Conservation (phyloP, 64 coral and sea anemone species). For the Pachyseris speciosa region DNA sequence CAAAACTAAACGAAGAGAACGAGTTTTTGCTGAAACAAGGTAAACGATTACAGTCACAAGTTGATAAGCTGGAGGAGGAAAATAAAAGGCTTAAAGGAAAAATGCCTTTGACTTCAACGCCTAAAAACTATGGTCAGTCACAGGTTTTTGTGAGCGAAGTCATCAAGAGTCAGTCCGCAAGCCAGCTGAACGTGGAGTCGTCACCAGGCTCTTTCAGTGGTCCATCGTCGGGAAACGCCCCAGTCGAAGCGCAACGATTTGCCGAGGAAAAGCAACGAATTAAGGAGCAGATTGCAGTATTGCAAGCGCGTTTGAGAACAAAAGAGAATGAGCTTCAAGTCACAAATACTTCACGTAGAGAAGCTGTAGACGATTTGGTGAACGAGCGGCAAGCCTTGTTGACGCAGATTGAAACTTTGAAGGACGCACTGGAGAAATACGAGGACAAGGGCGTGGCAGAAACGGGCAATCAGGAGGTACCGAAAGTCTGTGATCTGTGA, state of each 20-base stretch:
- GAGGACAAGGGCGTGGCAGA: neutral
- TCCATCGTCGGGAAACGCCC: neutral
- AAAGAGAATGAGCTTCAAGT: conserved; percentile 30
- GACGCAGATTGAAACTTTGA: conserved; percentile 27
- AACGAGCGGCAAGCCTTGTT: conserved; percentile 37
- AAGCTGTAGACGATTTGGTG: conserved; percentile 36
- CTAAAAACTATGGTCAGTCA: neutral
- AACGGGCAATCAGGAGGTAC: neutral
- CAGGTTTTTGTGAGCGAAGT: neutral
- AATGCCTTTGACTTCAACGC: neutral
- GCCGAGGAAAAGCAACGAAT: conserved; percentile 72
- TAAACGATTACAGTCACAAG: conserved; percentile 68
- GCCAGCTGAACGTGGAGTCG: conserved; percentile 37
- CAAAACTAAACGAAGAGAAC: conserved; percentile 34
- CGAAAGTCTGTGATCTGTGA: too few species aligned
- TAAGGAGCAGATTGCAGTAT: conserved; percentile 51
- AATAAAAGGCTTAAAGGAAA: conserved; percentile 25
- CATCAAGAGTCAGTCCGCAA: conserved; percentile 8
- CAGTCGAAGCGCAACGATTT: conserved; percentile 47
- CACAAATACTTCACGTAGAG: conserved; percentile 2
- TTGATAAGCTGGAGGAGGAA: conserved; percentile 81
- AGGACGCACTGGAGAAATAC: neutral
- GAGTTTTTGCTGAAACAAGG: conserved; percentile 68
- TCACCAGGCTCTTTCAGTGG: neutral
- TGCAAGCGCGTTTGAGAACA: conserved; percentile 1